Percentiles rank a stretch among this genome's conserved stretches.
These are phyloP conservation scores for Drosophila cognata DNA, from an alignment of 2,888 invertebrate species.

Conservation along the genomic window DNA sequence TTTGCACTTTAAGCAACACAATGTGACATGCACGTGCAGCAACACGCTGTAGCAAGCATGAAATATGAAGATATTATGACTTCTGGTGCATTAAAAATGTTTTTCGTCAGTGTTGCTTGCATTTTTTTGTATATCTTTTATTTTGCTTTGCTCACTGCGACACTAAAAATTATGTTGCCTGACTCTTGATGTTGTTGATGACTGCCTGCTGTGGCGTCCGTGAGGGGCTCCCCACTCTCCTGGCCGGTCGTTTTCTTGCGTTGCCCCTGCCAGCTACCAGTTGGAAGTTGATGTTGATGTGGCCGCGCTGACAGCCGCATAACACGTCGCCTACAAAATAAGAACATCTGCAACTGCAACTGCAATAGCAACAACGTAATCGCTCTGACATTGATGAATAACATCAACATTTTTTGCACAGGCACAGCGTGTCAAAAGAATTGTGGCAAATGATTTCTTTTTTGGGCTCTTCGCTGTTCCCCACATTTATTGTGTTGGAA, in stretches of 20 bases:
- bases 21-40: conserved; percentile 46
- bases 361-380: conserved; percentile 33
- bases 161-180: conserved; percentile 53
- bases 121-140: conserved; percentile 7
- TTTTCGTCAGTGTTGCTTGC: conserved; percentile 39
- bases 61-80: conserved; percentile 75
- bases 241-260: neutral
- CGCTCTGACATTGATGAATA: conserved; percentile 71
- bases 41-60: conserved; percentile 45
- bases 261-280: conserved; percentile 26
- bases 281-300: conserved; percentile 46
- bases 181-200: conserved; percentile 50
- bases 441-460: conserved; percentile 24
- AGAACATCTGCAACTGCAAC: conserved; percentile 19
- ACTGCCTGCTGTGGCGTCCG: conserved; percentile 48
- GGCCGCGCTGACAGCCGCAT: conserved; percentile 47
- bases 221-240: conserved; percentile 14
- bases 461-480: conserved; percentile 2
- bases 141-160: conserved; percentile 19
- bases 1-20: conserved; percentile 61
- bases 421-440: conserved; percentile 29
- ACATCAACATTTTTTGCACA: conserved; percentile 57
- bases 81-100: conserved; percentile 71
- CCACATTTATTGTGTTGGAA: conserved; percentile 22
- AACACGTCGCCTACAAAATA: conserved; percentile 36